Evolutionary conservation across 2,797 vertebrate species (phyloP), one percentile per base, ranked within the genome.

Genomic region (Bovichtus diacanthus): DNA sequence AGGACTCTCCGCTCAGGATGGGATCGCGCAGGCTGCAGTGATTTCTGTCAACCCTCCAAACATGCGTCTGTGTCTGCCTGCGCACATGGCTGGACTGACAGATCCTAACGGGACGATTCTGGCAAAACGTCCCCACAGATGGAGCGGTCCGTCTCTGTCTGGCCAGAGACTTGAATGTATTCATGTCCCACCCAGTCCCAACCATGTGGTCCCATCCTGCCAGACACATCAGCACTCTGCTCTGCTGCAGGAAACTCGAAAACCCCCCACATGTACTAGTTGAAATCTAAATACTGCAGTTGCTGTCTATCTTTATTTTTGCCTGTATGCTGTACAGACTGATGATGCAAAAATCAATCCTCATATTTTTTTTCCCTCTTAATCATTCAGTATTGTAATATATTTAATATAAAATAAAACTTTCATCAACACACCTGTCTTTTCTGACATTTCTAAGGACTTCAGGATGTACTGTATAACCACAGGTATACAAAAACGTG

Each of bases 331-430:
- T 96, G 94, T 95, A 95, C 87, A 95, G 89, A 94, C 90, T 91
- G 83, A 94, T 73, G 74, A 93, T 92, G 92, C 92, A 94, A 94
- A 95, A 93, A 94, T 92, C 87, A 91, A 91, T 76, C 83, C 92
- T 88, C 88, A 86, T 93, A 86, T 93, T 95, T 94, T 85, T 92
- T 81, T 83, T 78, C 80, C 87, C 84, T 93, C 84, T 87, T 95
- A 91, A 93, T 94, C 89, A 94, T 94, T 95, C 92, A 95, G 93
- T 96, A 95, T 95, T 96, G 95, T 96, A 96, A 96, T 95, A 95
- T 95, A 96, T 95, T 96, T 96, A 95, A 95, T 96, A 96, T 92
- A 95, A 96, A 96, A 95, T 95, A 95, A 96, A 95, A 90, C 94
- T 94, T 96, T 95, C 92, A 93, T 95, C 92, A 81, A 95, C 88